These are phyloP conservation scores for Sapajus apella DNA, from an alignment of 2,113 vertebrate genomes.

Conservation along the genomic window DNA sequence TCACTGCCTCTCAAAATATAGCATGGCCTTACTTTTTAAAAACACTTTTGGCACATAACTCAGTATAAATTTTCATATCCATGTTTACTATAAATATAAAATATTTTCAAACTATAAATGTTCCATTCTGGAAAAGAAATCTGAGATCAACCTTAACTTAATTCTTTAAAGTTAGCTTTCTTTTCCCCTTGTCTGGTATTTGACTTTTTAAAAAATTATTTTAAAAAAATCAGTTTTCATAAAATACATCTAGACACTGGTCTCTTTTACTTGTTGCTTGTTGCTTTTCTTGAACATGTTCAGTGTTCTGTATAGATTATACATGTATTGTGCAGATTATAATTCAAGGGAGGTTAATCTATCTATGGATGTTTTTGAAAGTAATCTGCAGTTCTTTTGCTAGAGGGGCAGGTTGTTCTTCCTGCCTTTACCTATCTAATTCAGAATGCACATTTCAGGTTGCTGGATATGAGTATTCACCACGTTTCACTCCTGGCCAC, in stretches of 20 bases:
- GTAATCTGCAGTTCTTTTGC: background rate
- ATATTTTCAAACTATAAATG: conserved; percentile 21
- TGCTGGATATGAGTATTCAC: background rate
- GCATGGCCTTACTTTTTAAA: background rate
- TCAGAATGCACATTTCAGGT: background rate
- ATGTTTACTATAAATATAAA: background rate
- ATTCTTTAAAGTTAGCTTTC: conserved; percentile 13
- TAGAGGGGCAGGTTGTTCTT: background rate
- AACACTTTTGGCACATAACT: background rate
- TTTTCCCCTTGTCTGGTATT: background rate
- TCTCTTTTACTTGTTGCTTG: background rate
- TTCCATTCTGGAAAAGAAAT: background rate
- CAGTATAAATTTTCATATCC: background rate
- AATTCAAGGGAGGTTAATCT: background rate
- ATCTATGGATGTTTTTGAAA: background rate
- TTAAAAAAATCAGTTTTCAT: background rate
- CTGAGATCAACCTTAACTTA: background rate
- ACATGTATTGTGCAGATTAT: background rate
- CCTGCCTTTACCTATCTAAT: background rate
- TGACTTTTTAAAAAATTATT: background rate
- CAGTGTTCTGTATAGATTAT: background rate
- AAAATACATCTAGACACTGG: background rate
- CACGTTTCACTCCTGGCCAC: background rate
- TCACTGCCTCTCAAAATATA: background rate
- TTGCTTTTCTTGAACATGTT: background rate